Evolutionary conservation across 2,113 vertebrate species (phyloP).

Genomic region (Sminthopsis crassicaudata): DNA sequence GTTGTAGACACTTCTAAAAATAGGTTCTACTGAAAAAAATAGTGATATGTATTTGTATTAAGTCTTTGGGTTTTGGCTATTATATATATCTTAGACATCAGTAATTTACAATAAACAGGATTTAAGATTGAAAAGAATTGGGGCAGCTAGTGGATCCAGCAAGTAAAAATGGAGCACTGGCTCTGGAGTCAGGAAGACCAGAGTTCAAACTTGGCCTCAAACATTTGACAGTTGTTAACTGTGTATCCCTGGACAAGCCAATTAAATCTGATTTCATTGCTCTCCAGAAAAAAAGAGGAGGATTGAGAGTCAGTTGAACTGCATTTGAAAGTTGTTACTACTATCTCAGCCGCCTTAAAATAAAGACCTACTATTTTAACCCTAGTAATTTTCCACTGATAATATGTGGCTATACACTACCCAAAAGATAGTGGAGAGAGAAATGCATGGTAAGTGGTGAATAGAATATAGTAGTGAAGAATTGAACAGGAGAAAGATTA

Average conservation of each 20-base stretch:
- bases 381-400: not conserved
- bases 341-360: not conserved
- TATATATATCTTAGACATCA: not conserved
- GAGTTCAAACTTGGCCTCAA: too few relatives aligned
- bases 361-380: not conserved
- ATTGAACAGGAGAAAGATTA: not conserved
- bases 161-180: too few relatives aligned
- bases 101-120: not conserved
- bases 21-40: not conserved
- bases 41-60: not conserved
- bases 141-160: too few relatives aligned
- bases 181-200: too few relatives aligned
- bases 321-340: not conserved
- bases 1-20: not conserved
- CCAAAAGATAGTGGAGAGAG: not conserved
- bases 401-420: not conserved
- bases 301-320: not conserved
- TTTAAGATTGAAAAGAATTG: not conserved
- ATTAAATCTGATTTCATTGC: too few relatives aligned
- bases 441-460: not conserved
- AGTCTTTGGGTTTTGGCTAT: not conserved
- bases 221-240: too few relatives aligned
- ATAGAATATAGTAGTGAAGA: not conserved
- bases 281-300: too few relatives aligned
- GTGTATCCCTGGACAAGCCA: too few relatives aligned